A percentile compares a stretch with the other conserved stretches of the same genome.
phyloP scores from a whole-genome alignment of 2,113 vertebrate species.

The Psittacula cyanocephala region DNA sequence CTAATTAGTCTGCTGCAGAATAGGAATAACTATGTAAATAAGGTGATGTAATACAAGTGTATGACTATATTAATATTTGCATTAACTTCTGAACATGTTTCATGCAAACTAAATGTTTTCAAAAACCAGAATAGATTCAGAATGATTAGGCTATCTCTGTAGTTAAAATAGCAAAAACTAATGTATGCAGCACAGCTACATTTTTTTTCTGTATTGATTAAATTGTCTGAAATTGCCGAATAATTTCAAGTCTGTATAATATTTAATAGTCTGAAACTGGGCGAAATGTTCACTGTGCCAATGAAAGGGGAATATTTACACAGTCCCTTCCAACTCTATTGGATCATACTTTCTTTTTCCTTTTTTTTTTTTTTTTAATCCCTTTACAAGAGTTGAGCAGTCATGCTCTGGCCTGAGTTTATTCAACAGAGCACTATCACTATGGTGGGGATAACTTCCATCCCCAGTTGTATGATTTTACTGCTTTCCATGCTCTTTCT shows the following conservation, averaged over 20 bases:
- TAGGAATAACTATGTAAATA: background rate
- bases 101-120: background rate
- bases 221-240: background rate
- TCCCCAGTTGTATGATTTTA: background rate
- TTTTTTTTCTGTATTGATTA: background rate
- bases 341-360: background rate
- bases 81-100: background rate
- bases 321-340: background rate
- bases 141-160: background rate
- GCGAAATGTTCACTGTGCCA: background rate
- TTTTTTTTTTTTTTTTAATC: background rate
- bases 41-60: background rate
- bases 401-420: background rate
- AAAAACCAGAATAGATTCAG: background rate
- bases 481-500: background rate
- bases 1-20: conserved; percentile 6
- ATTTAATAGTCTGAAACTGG: conserved; percentile 8
- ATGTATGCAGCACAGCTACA: background rate
- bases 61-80: background rate
- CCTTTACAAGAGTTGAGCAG: background rate
- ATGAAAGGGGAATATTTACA: background rate
- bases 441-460: background rate
- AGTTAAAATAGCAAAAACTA: background rate
- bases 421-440: background rate
- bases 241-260: background rate